Base-by-base conservation (phyloP, 2,888 invertebrate species). In the Drosophila anomalata region DNA sequence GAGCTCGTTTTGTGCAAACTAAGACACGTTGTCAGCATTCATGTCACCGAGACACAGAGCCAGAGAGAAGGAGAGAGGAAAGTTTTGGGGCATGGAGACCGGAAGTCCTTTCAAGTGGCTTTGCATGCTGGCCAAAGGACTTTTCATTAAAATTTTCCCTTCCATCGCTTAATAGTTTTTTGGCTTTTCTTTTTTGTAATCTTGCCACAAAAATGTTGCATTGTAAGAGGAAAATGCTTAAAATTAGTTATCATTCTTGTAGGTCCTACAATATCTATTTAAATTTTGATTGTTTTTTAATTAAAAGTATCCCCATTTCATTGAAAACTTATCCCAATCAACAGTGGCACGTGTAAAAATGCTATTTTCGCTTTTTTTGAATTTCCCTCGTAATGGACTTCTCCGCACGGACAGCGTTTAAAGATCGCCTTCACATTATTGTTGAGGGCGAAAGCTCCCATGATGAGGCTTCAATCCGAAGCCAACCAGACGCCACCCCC, bases 11-110 rank as follows among this genome's bases (percentile, higher is more conserved):
- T 85, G 79, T 83, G 89, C 85, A 85, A 86, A 88, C 87, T 87
- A 88, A 88, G 86, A 81, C 86, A 84, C 86, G 79, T 83, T 89
- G 88, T 89, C 89, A 89, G 88, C 89, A 88, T 75, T 78, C 79
- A 85, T 89, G 86, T 89, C 89, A 89, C 73, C 71, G 24, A 33
- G 36, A 17, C 17, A 17, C 17, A 17, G 17, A 17, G 17, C 17
- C 17, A 17, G 17, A 65, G 47, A 59, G 65, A 50, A 58, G 33
- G 63, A 36, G 17, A 47, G 11, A 7, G 42, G n/a, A 36, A 17
- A n/a, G 17, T 20, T 17, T 42, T 9, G n/a, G 33, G 42, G 17
- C n/a, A 42, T 11, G 22, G 22, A 9, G 12, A 24, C 8, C 22
- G 36, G 47, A 9, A 36, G 70, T 63, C 46, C 81, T 77, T 80